Evolutionary conservation across 2,888 invertebrate genomes (phyloP).

Genomic region (Tenthredo scrophulariae): DNA sequence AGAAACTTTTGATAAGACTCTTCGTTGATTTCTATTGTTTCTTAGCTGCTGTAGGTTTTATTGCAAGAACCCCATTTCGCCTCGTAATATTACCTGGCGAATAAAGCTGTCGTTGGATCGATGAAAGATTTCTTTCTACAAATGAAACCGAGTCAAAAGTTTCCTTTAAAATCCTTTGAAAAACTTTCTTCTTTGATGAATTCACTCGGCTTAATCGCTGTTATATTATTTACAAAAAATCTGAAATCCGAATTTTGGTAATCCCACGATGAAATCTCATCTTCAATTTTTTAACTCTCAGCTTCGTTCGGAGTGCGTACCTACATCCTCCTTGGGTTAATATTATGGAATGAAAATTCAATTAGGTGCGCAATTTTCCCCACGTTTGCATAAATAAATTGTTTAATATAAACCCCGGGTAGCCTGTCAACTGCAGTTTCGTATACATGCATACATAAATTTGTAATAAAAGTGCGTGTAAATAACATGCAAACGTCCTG

Average conservation of each 20-base stretch:
- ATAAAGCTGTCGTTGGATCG: slow-evolving; percentile 2
- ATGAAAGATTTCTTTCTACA: neutral
- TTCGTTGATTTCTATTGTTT: slow-evolving; percentile 34
- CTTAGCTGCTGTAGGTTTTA: neutral
- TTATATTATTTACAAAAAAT: neutral
- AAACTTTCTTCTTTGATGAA: neutral
- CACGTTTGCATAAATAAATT: neutral
- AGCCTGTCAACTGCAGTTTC: slow-evolving; percentile 9
- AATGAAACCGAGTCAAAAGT: neutral
- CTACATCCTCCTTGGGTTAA: neutral
- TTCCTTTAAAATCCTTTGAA: neutral
- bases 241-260: neutral
- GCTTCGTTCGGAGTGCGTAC: neutral
- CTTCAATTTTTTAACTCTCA: neutral
- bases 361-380: neutral
- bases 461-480: neutral
- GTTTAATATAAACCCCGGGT: slow-evolving; percentile 3
- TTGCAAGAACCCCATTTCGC: neutral
- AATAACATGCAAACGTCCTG: slow-evolving; percentile 34
- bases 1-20: slow-evolving; percentile 30
- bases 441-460: neutral
- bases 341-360: neutral
- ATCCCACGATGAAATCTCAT: neutral
- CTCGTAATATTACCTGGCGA: neutral
- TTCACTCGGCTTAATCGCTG: neutral